Base-by-base conservation (phyloP, 2,797 vertebrate genomes). In the Esox lucius region DNA sequence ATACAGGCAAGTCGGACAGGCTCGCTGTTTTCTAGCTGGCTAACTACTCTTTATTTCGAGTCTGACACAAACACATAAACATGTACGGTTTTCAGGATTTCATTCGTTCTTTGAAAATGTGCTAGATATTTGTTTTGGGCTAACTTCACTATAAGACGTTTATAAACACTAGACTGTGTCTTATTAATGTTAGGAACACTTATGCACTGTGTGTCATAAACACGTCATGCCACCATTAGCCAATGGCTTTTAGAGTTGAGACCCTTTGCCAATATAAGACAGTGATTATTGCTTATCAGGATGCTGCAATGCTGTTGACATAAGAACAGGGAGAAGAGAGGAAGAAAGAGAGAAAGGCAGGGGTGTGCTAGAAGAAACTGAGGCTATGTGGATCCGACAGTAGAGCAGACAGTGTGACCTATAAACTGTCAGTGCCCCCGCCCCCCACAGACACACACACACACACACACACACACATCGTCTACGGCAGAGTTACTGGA, bases 301-400 rank as follows among this genome's bases (percentile, higher is more conserved):
- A 24, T 59, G n/a, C 56, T 59, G 56, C 9, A 59, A 22, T 59
- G 22, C 22, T 59, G n/a, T 59, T 56, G 53, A 56, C 53, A 22
- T 56, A 6, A 56, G 59, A 66, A 19, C 15, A 53, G n/a, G 71
- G 64, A 46, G 19, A 80, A 67, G 68, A 78, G 61, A 51, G 51
- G 67, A 39, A 56, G 65, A 8, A 6, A 61, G 49, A 48, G 31
- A 59, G 22, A 64, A 65, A 73, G 81, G 79, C 77, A 76, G 73
- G 64, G 75, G 82, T 82, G 89, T 90, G 89, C 82, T 90, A 85
- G 90, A 86, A 87, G 92, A 81, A 87, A 90, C 89, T 85, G 88
- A 92, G 91, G 84, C 74, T 72, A 84, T 81, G 78, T 83, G 82
- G 83, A 81, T 16, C 84, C 76, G 81, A 81, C 84, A 86, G 79